Base-by-base conservation (phyloP, 1,140 invertebrate genomes). In the Zophobas atratus region DNA sequence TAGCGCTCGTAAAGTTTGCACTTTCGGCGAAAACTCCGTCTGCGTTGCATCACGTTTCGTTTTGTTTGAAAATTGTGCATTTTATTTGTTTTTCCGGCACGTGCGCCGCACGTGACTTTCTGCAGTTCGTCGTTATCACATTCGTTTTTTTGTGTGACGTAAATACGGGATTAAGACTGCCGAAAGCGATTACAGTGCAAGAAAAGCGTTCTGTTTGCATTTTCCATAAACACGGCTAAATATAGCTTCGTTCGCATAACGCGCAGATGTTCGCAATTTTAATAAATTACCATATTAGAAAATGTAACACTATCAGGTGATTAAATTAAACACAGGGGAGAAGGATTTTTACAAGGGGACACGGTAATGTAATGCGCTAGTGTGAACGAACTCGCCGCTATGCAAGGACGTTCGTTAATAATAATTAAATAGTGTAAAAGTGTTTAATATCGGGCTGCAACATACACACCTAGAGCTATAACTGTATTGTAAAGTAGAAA, bases 161-260 rank as follows among this genome's bases (percentile, higher is more conserved):
- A 67, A 67, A 67, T 67, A 67, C 43, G 43, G 60, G 43, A 67
- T 67, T 67, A 67, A 39, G 43, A 67, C 60, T 36, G 43, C 60
- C 43, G 60, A 67, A 38, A 67, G 60, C 60, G 60, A 67, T 67
- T 67, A 67, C 43, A 43, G 20, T 67, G 60, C 60, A 67, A 67
- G 60, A 67, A 67, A 67, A 67, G 38, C 34, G 60, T 67, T 67
- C 60, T 46, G 60, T 67, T 67, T 43, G 60, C 60, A 39, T 67
- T 67, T 67, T 67, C 33, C 60, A 67, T 67, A 67, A 67, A 67
- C 60, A 67, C 41, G 38, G 43, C 39, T 67, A 67, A 67, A 67
- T 67, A 67, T 67, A 67, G 60, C 41, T 43, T 63, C 20, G 57
- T 2, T 51, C n/a, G 49, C 49, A 51, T 51, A 38, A 39, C 39